Base-by-base conservation (phyloP, 2,888 invertebrate genomes). In the Lottia gigantea region DNA sequence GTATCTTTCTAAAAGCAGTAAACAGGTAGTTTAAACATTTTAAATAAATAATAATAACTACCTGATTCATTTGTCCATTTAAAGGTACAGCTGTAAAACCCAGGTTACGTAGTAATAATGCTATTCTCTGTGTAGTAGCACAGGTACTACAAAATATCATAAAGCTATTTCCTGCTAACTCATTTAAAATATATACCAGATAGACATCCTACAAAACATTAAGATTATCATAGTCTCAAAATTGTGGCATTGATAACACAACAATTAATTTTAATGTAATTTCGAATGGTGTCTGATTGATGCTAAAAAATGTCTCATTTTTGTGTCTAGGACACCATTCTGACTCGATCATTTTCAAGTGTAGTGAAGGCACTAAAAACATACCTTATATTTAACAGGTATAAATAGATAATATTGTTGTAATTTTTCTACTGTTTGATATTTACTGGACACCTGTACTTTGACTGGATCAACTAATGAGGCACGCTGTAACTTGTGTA, bases 1-100 rank as follows among this genome's bases (percentile, higher is more conserved):
- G 31, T 6, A 31, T 31, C 31, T 6, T 31, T 31, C 31, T 31
- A 3, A 31, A 31, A 31, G 3, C 31, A 31, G 6, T 3, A 3
- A 31, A 31, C 31, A 31, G 6, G 11, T 11, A 40, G 7, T 8
- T 4, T 1, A 8, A 3, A 40, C 7, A 40, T 8, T 40, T 11
- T 40, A 40, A 8, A 8, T 6, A 6, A 4, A 40, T 11, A 31
- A 3, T 8, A 40, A 11, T 40, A 40, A 40, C 40, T 75, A 90
- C 90, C 90, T 99, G 99, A 16, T 95, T 94, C 97, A 99, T 97
- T 90, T 99, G 97, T 0, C 99, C 99, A 89, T 99, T 97, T n/a
- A 99, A 91, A 0, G 99, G 98, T 65, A 99, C 95, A 0, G 98
- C 98, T 1, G 94, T 93, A 74, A 98, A 91, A 11, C 98, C 98